phyloP scores from a whole-genome alignment of 1,140 invertebrate species.

The Chelonus insularis region DNA sequence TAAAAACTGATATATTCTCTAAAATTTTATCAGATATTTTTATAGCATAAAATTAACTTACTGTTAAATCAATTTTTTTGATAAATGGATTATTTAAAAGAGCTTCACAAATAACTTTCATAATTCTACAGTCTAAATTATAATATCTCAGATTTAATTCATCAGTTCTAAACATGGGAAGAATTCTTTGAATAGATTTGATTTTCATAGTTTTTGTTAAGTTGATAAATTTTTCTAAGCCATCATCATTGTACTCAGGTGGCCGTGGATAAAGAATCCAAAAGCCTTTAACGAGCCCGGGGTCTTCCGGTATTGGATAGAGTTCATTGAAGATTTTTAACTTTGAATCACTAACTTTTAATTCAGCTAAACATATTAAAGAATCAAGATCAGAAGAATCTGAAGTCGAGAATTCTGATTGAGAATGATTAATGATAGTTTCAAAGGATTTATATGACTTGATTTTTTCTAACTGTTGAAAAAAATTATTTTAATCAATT shows the following conservation, averaged over 20 bases:
- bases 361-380: conserved; percentile 33
- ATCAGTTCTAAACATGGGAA: conserved; percentile 39
- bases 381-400: conserved; percentile 29
- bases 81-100: conserved; percentile 50
- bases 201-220: conserved; percentile 30
- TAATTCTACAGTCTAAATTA: conserved; percentile 48
- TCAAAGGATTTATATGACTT: not conserved
- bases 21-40: too few species aligned
- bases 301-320: conserved; percentile 38
- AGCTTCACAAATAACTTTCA: conserved; percentile 51
- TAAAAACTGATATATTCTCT: too few species aligned
- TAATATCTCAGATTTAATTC: conserved; percentile 51
- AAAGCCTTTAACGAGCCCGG: conserved; percentile 39
- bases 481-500: too few species aligned
- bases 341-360: conserved; percentile 40
- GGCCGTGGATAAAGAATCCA: conserved; percentile 33
- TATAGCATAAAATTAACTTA: conserved; percentile 27
- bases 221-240: conserved; percentile 44
- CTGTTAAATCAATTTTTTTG: conserved; percentile 50
- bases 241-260: conserved; percentile 36
- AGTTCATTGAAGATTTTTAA: conserved; percentile 31
- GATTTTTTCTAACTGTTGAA: not conserved
- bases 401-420: conserved; percentile 26
- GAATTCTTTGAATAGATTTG: conserved; percentile 38
- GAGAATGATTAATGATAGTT: not conserved